Conservation (phyloP, 2,888 invertebrate species). For the Tetropium fuscum region DNA sequence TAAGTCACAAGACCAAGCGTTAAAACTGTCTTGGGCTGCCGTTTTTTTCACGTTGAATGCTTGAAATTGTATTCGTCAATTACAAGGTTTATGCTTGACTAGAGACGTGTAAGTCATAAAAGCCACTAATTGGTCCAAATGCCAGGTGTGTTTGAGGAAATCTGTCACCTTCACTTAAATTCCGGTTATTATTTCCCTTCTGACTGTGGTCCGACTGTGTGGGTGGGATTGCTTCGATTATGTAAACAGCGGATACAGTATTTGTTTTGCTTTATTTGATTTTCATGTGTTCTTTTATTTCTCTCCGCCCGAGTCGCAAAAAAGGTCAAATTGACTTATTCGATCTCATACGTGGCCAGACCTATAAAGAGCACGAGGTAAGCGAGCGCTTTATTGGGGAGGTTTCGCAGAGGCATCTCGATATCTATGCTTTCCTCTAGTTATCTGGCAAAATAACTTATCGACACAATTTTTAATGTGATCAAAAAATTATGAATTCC, state of each 20-base stretch:
- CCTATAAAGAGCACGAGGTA: conserved; percentile 17
- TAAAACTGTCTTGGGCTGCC: conserved; percentile 22
- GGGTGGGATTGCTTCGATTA: conserved; percentile 23
- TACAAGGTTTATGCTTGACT: conserved; percentile 31
- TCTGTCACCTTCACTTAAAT: conserved; percentile 4
- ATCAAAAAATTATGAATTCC: no score
- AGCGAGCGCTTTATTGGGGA: conserved; percentile 4
- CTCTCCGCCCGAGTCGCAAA: conserved; percentile 13
- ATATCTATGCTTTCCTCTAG: no score
- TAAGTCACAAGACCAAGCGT: conserved; percentile 3
- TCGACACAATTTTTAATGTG: no score
- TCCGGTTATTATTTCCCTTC: conserved; percentile 7
- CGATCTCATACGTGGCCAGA: conserved; percentile 23
- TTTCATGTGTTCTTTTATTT: conserved; percentile 28
- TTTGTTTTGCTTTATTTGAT: conserved; percentile 31
- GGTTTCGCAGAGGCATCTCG: not conserved
- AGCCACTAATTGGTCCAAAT: conserved; percentile 26
- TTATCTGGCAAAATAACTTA: no score
- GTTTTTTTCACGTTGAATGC: conserved; percentile 25
- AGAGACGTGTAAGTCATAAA: conserved; percentile 20
- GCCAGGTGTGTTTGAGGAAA: conserved; percentile 16
- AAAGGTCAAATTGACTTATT: conserved; percentile 31
- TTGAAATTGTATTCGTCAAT: conserved; percentile 42
- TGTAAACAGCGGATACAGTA: conserved; percentile 26
- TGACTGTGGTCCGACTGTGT: not conserved